Evolutionary conservation across 2,888 invertebrate species (phyloP), one percentile per base, ranked within the genome.

Genomic region (Acanthosoma haemorrhoidale): DNA sequence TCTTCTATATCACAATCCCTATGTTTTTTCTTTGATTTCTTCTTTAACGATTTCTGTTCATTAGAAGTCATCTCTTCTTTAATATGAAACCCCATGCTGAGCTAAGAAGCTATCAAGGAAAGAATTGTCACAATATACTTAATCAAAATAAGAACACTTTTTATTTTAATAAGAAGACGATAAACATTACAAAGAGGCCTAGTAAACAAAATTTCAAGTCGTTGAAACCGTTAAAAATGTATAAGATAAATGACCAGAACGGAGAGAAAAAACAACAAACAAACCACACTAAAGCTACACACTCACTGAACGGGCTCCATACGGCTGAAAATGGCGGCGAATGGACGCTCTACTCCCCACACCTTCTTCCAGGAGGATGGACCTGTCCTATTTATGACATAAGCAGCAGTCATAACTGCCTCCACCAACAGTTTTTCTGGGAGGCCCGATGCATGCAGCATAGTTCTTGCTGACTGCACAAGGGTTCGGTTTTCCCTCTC

Each of bases 251-350:
- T n/a, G 6, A 25, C n/a, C 51, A 5, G 25, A 51, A n/a, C n/a
- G 9, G 8, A 43, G 13, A 21, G 4, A 21, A 43, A 18, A 18
- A 25, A n/a, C n/a, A 11, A 25, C 29, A 51, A 51, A 51, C 51
- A 51, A 51, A 25, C 25, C 51, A 25, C 0, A n/a, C 5, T 5
- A n/a, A 25, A 25, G 13, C 21, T 25, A 25, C 6, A n/a, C n/a
- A 6, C 25, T 8, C 3, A 60, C 16, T 8, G 21, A 1, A 64
- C 21, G 64, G 64, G 29, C 36, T 25, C 21, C 2, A 2, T 4
- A 18, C 64, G 36, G 64, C 18, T 11, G 15, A 36, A 15, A 64
- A 64, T 64, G 64, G 64, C 64, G 64, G 36, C 36, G 36, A 64
- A 64, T 64, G 64, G 39, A 41, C 4, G 34, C n/a, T 39, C 1